Base-by-base conservation (phyloP, 2,797 vertebrate genomes). In the Pteronotus mesoamericanus region DNA sequence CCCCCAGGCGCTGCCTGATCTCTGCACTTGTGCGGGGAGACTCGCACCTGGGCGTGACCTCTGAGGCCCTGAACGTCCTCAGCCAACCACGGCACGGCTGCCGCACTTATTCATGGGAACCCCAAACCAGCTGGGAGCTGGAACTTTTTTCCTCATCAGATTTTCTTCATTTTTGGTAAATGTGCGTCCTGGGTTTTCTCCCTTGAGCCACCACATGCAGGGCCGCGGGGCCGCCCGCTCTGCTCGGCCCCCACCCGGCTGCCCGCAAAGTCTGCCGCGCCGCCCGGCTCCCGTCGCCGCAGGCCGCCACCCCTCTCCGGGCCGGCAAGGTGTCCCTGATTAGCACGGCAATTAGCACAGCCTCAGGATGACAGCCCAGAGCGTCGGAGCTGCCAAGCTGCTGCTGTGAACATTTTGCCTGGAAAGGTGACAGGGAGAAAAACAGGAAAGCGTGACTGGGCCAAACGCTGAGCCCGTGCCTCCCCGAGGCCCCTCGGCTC, bases 251-350 rank as follows among this genome's bases (percentile, higher is more conserved):
- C 51, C n/a, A 53, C 22, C 51, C n/a, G 53, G 5, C 2, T 37
- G 21, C 39, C 59, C 19, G 37, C n/a, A 90, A 59, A 77, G 34
- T 32, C 59, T 37, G 34, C 64, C 6, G 34, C n/a, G n/a, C n/a
- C 11, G 14, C 22, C 51, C n/a, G 53, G 5, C 2, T 37, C 21
- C 39, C 11, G 32, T 59, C 19, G 37, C n/a, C 90, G 59, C 71
- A 77, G 34, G 32, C 59, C 37, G 34, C 64, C 6, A 32, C 68
- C 87, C 24, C 94, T 93, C 95, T 86, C 77, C 77, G 68, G 80
- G 80, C 80, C 80, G 59, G 68, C 96, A 92, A 92, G 89, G 82
- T 91, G 82, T 86, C 64, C 48, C 82, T 93, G 89, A 93, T 96
- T 86, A 96, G 72, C 91, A 51, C 32, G 51, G 82, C 84, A 92